Conservation (phyloP, 2,888 invertebrate genomes). For the Spilosoma lubricipeda region DNA sequence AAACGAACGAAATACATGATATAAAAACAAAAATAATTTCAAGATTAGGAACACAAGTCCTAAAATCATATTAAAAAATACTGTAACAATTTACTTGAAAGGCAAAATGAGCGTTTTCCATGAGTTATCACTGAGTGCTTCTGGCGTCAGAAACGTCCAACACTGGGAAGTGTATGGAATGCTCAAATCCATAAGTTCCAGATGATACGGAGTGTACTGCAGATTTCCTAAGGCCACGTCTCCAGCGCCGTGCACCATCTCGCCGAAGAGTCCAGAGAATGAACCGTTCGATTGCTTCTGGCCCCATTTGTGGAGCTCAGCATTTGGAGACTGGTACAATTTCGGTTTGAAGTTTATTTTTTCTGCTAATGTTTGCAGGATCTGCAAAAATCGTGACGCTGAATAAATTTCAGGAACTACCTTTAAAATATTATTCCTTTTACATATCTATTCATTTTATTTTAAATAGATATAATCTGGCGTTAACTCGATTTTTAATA, state of each 20-base stretch:
- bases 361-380: constrained; percentile 88
- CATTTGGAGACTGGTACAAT: constrained; percentile 88
- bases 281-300: constrained; percentile 87
- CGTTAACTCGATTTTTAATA: neutral
- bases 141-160: constrained; percentile 93
- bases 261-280: constrained; percentile 90
- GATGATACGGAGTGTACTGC: constrained; percentile 90
- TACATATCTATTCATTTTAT: neutral
- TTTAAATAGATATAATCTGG: neutral
- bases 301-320: constrained; percentile 90
- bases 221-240: constrained; percentile 92
- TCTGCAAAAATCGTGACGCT: constrained; percentile 75
- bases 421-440: neutral
- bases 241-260: constrained; percentile 89
- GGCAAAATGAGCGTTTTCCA: constrained; percentile 94
- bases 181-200: constrained; percentile 90
- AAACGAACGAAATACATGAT: too few relatives aligned
- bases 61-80: neutral
- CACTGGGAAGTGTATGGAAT: constrained; percentile 93
- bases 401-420: neutral
- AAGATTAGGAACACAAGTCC: too few relatives aligned
- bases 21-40: too few relatives aligned
- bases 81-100: constrained; percentile 87
- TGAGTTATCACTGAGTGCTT: constrained; percentile 92
- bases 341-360: constrained; percentile 90